Evolutionary conservation across 2,888 invertebrate species (phyloP), one percentile per base, ranked within the genome.

Genomic region (Eupithecia inturbata): DNA sequence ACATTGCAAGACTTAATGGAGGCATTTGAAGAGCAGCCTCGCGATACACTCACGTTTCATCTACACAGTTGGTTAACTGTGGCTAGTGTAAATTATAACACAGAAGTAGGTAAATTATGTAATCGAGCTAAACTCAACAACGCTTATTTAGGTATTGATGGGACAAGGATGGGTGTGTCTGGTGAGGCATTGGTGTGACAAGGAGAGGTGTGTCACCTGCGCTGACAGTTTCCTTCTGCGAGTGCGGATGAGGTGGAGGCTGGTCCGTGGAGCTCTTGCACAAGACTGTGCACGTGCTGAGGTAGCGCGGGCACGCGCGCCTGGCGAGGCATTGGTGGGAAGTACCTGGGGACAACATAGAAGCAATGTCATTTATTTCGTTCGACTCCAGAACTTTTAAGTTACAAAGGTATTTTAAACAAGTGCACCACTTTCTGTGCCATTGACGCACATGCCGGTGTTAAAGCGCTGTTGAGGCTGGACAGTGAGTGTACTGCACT

Each of bases 201-300:
- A 53, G 22, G 22, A 53, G 9, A 28, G 60, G 26, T 60, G 60
- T 60, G 16, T 62, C 74, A 90, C 91, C 90, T 84, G 88, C 75
- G 77, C 79, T 83, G 77, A 83, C 84, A 72, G 91, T 78, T 28
- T 93, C 93, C 81, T 94, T 93, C 70, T 88, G 84, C 22, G 89
- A 83, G 73, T 85, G 84, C 9, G 87, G 81, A 69, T 89, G 90
- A 28, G 92, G 91, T 28, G 94, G 91, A 28, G 94, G 94, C 86
- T 92, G 94, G 74, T 94, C 94, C 14, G 92, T 90, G 80, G 93
- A 89, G 64, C 91, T 91, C 87, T 94, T 95, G 88, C 91, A 91
- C 64, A 92, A 83, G 71, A 91, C 90, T n/a, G 89, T 82, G 82
- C 91, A 87, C 0, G 92, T 92, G 89, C 84, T 87, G 70, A 94